Evolutionary conservation across 2,888 invertebrate species (phyloP).

Genomic region (Leptinotarsa rubiginosa): DNA sequence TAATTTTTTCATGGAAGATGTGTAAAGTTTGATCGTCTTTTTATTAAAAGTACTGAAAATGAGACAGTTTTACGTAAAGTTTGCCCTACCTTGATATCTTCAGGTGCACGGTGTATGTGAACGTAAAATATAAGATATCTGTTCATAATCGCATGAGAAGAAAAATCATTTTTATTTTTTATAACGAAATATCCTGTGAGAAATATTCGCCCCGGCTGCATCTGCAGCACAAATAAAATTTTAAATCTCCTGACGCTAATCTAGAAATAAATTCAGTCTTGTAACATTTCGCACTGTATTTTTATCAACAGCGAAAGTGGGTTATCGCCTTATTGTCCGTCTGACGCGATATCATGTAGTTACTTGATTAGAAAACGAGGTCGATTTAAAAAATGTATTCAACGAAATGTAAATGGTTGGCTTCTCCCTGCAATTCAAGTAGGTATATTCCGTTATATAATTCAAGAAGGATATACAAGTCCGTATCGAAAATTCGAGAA

Average conservation of each 20-base stretch:
- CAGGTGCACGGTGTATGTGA: too few relatives aligned
- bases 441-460: neutral
- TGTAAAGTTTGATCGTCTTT: too few relatives aligned
- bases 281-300: conserved; percentile 9
- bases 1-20: too few relatives aligned
- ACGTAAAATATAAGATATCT: too few relatives aligned
- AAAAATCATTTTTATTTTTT: neutral
- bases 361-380: conserved; percentile 31
- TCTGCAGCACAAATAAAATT: neutral
- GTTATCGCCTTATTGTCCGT: conserved; percentile 16
- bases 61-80: too few relatives aligned
- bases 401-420: conserved; percentile 28
- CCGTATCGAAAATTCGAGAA: too few relatives aligned
- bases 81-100: too few relatives aligned
- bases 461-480: neutral
- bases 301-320: conserved; percentile 9
- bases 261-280: neutral
- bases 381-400: conserved; percentile 30
- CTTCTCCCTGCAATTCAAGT: neutral
- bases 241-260: neutral
- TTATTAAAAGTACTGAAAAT: too few relatives aligned
- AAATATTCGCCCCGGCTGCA: neutral
- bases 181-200: neutral
- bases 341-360: neutral
- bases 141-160: too few relatives aligned